These are phyloP conservation scores for Melanotaenia nigrans DNA, from an alignment of 2,797 vertebrate genomes.

Conservation along the genomic window DNA sequence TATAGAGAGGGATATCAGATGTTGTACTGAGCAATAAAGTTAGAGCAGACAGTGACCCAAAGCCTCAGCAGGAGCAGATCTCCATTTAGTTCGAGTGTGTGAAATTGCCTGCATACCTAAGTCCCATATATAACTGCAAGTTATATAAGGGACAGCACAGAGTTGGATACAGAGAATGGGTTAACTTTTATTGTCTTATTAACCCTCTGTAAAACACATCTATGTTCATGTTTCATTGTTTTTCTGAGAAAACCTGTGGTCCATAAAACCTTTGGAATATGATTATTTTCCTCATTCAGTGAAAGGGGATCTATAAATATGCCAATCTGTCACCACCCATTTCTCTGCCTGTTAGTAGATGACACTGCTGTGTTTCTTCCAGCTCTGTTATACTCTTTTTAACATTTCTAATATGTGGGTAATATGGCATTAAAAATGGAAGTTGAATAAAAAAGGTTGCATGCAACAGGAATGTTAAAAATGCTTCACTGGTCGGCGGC, in stretches of 20 bases:
- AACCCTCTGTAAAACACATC: background rate
- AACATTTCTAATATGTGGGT: background rate
- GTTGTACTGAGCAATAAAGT: slow-evolving; percentile 7
- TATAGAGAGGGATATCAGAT: background rate
- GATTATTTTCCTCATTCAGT: background rate
- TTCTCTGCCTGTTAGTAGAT: background rate
- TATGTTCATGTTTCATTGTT: background rate
- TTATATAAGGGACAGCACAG: slow-evolving; percentile 21
- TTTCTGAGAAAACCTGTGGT: background rate
- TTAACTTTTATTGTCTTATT: background rate
- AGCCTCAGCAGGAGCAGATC: background rate
- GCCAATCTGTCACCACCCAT: background rate
- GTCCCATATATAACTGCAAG: slow-evolving; percentile 19
- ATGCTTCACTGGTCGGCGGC: background rate
- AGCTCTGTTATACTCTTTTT: background rate
- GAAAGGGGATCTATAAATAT: background rate
- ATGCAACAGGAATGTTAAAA: background rate
- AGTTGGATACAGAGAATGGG: background rate
- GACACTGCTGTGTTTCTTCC: background rate
- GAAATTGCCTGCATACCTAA: slow-evolving; percentile 1
- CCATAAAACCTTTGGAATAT: background rate
- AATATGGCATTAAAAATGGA: background rate
- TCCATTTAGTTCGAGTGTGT: slow-evolving; percentile 9
- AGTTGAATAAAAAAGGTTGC: background rate
- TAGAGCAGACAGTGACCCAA: slow-evolving; percentile 15